Conservation (phyloP, 2,888 invertebrate genomes). For the Drosophila crucigera region DNA sequence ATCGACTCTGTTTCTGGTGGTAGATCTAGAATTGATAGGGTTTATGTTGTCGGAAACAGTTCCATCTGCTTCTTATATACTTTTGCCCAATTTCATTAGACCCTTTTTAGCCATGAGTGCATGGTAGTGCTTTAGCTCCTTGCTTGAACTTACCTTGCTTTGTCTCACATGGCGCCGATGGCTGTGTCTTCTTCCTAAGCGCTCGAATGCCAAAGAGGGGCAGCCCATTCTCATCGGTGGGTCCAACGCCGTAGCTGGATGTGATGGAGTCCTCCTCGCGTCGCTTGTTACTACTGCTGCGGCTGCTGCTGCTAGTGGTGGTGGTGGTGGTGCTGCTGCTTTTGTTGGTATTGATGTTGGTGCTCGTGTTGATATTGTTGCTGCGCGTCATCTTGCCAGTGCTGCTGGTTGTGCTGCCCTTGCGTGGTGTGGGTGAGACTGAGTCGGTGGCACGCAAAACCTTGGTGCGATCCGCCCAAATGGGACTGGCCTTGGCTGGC, state of each 20-base stretch:
- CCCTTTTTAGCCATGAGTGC: background rate
- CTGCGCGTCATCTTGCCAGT: conserved; percentile 58
- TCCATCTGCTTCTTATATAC: background rate
- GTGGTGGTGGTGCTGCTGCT: conserved; percentile 72
- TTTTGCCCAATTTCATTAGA: background rate
- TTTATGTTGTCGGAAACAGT: background rate
- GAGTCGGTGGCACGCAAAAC: conserved; percentile 65
- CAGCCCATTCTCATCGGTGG: conserved; percentile 91
- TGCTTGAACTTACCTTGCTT: conserved; percentile 87
- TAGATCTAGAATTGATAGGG: background rate
- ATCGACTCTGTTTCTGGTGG: background rate
- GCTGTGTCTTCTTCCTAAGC: conserved; percentile 86
- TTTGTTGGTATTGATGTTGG: conserved; percentile 65
- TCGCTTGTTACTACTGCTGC: conserved; percentile 42
- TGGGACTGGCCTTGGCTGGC: conserved; percentile 63
- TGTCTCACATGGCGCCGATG: conserved; percentile 87
- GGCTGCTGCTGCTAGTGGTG: conserved; percentile 60
- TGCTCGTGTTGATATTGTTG: conserved; percentile 83
- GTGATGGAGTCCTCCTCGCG: conserved; percentile 88
- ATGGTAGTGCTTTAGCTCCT: background rate
- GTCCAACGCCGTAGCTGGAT: conserved; percentile 93
- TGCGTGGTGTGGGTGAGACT: conserved; percentile 49
- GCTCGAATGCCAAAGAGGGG: conserved; percentile 93
- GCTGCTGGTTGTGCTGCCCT: conserved; percentile 55
- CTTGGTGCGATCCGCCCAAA: conserved; percentile 82